phyloP scores from a whole-genome alignment of 2,113 vertebrate genomes.

The Barbus barbus region DNA sequence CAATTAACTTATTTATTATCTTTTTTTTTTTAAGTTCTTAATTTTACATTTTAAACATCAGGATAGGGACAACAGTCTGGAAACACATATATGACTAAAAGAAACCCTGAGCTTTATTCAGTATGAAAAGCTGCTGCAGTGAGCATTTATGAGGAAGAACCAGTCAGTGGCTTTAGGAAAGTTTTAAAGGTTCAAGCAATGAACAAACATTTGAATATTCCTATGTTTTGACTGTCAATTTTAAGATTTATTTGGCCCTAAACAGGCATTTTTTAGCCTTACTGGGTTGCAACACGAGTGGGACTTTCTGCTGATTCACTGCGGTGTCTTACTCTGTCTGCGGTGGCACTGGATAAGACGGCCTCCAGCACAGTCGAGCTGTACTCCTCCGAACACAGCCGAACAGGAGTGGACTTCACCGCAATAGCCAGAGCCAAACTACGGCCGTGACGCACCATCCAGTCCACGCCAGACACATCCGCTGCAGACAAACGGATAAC shows the following conservation, averaged over 20 bases:
- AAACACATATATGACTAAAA: no score
- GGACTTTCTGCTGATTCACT: not conserved
- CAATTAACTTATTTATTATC: no score
- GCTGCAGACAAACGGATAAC: conserved; percentile 66
- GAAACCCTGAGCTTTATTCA: not conserved
- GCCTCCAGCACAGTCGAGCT: conserved; percentile 80
- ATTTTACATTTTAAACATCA: not conserved
- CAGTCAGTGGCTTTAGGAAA: no score
- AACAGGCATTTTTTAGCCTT: not conserved
- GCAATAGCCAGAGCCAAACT: conserved; percentile 90
- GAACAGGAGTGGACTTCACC: conserved; percentile 81
- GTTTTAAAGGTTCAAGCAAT: not conserved
- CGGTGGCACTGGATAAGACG: conserved; percentile 83
- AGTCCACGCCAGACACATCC: conserved; percentile 93
- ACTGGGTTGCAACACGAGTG: not conserved
- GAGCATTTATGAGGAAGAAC: not conserved
- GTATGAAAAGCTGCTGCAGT: not conserved
- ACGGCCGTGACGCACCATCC: conserved; percentile 97
- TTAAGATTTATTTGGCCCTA: not conserved
- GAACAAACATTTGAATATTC: not conserved
- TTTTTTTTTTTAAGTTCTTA: not conserved
- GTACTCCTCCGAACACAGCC: conserved; percentile 85
- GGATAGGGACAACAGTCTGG: no score
- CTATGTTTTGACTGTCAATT: not conserved
- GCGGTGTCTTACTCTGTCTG: conserved; percentile 85